Evolutionary conservation across 2,888 invertebrate genomes (phyloP).

Genomic region (Sclerodermus sp.): DNA sequence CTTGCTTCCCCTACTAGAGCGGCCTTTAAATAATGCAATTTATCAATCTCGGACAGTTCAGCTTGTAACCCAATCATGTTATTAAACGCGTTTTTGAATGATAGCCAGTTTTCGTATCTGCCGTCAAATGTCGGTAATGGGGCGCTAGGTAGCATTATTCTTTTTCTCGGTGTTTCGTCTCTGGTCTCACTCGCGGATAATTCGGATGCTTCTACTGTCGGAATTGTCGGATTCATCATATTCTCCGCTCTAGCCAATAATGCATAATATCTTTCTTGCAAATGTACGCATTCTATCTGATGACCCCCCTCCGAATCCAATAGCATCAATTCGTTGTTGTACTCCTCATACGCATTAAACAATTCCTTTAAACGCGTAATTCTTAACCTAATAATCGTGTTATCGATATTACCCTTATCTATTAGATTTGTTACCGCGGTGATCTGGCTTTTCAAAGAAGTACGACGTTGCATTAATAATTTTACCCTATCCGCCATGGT

Average conservation of each 20-base stretch:
- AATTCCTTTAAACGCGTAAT: neutral
- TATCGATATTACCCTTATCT: neutral
- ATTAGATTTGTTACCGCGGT: neutral
- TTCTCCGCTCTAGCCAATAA: neutral
- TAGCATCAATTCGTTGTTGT: neutral
- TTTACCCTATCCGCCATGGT: neutral
- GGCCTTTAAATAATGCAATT: constrained; percentile 17
- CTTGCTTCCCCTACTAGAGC: constrained; percentile 16
- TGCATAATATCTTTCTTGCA: neutral
- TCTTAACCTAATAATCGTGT: neutral
- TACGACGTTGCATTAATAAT: constrained; percentile 1
- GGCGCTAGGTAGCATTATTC: constrained; percentile 14
- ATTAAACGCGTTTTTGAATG: constrained; percentile 21
- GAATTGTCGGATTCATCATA: neutral
- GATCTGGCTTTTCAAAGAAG: neutral
- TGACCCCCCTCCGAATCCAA: neutral
- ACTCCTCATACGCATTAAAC: neutral
- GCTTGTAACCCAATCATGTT: constrained; percentile 14
- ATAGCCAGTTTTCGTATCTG: constrained; percentile 17
- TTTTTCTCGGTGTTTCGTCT: neutral
- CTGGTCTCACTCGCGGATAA: neutral
- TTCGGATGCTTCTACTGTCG: too few species aligned
- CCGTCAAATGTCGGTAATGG: constrained; percentile 18
- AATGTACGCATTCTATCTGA: neutral
- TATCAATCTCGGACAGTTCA: constrained; percentile 18